Base-by-base conservation (phyloP, 2,113 vertebrate species). In the Pelmatolapia mariae region DNA sequence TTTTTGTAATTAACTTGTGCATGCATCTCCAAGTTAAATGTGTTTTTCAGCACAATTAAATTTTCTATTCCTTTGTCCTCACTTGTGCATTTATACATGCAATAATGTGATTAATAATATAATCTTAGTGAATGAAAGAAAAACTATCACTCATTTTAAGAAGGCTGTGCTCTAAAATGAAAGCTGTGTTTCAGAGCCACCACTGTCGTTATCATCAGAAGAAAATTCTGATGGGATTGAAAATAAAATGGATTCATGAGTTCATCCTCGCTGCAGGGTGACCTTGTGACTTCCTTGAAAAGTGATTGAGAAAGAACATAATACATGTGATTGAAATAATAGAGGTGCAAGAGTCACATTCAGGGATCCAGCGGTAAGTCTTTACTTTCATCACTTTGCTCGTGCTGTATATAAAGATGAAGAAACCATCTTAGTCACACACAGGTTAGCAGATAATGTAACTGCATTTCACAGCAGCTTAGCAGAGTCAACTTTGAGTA, bases 241-340 rank as follows among this genome's bases (percentile, higher is more conserved):
- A 92, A 88, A 73, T 83, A 76, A 90, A 93, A 89, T 91, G 84
- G 86, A 91, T 89, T 87, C 88, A 26, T 29, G 87, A 88, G 92
- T 93, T 91, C 78, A 54, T 90, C 52, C 22, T 38, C 18, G 83
- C 89, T 79, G 82, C 57, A 57, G 47, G 5, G 6, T 89, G 92
- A 93, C 90, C 94, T 68, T 57, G 56, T 92, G 91, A 84, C 86
- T 68, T 84, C 54, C 45, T 36, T 54, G 76, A 53, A 63, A 81
- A 80, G 83, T 43, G 59, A 86, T 57, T 9, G 83, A 87, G 80
- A 54, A 63, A 52, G 33, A 91, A 63, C 83, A 84, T 66, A 81
- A 90, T 82, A 50, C 52, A 16, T 63, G n/a, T 68, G 87, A 90
- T 83, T 92, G 88, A 89, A 87, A 47, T 71, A 82, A 89, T 47